phyloP scores from a whole-genome alignment of 1,140 invertebrate species.

The Drosophila nigrodunni region DNA sequence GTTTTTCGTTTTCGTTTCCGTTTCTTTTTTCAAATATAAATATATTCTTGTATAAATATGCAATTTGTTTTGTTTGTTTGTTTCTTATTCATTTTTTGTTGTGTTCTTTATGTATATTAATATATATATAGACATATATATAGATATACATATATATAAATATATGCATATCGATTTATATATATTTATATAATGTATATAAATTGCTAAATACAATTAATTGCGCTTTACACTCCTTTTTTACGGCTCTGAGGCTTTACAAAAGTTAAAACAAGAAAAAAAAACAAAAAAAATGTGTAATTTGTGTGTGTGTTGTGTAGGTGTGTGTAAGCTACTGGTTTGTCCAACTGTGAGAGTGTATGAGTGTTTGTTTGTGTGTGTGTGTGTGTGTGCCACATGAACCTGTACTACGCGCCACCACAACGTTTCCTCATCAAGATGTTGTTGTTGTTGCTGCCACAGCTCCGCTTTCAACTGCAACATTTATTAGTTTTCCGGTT shows the following conservation, averaged over 20 bases:
- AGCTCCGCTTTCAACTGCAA: constrained; percentile 77
- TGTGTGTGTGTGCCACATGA: constrained; percentile 50
- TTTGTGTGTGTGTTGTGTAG: constrained; percentile 39
- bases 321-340: constrained; percentile 50
- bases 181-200: constrained; percentile 59
- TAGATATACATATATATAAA: constrained; percentile 25
- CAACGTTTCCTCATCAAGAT: constrained; percentile 38
- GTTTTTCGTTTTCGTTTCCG: constrained; percentile 9
- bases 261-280: constrained; percentile 67
- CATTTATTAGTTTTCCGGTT: constrained; percentile 75
- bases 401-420: constrained; percentile 65
- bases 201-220: constrained; percentile 79
- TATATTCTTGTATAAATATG: constrained; percentile 75
- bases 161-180: constrained; percentile 21
- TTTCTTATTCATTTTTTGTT: constrained; percentile 17
- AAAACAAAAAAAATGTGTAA: constrained; percentile 45
- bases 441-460: constrained; percentile 16
- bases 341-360: constrained; percentile 37
- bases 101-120: constrained; percentile 55
- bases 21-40: constrained; percentile 57
- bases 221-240: constrained; percentile 74
- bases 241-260: constrained; percentile 72
- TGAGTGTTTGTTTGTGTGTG: constrained; percentile 36
- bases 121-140: constrained; percentile 24
- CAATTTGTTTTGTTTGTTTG: constrained; percentile 51